Conservation (phyloP, 2,797 vertebrate genomes). For the Eulemur albifrons region DNA sequence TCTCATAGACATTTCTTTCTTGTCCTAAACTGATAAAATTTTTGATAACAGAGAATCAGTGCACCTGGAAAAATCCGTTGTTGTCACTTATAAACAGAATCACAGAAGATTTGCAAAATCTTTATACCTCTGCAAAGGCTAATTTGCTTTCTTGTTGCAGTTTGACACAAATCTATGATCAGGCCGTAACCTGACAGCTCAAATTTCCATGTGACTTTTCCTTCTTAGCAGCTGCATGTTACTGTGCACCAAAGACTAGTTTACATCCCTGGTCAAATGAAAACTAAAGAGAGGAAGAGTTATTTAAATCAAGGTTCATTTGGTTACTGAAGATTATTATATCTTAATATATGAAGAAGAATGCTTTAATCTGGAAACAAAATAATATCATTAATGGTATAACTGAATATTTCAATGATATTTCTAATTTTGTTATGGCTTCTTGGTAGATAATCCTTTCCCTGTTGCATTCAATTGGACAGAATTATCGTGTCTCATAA, state of each 20-base stretch:
- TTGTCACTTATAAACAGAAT: neutral
- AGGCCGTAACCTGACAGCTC: neutral
- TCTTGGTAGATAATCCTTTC: neutral
- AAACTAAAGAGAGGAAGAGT: neutral
- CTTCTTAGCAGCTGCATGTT: neutral
- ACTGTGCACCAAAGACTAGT: neutral
- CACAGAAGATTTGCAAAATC: neutral
- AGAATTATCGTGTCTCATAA: conserved; percentile 40
- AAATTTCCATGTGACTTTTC: neutral
- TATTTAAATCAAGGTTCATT: neutral
- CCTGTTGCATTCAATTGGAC: conserved; percentile 8
- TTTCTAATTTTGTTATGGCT: conserved; percentile 36
- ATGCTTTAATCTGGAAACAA: conserved; percentile 44
- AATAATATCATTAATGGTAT: conserved; percentile 5
- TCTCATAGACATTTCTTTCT: neutral
- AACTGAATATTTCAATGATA: conserved; percentile 22
- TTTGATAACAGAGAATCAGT: neutral
- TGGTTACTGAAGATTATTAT: neutral
- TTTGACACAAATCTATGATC: neutral
- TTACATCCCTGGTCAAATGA: neutral
- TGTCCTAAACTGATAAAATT: neutral
- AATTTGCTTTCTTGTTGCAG: neutral
- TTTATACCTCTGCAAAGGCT: neutral
- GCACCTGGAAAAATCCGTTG: neutral
- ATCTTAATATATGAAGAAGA: neutral